Percentiles rank a stretch among this genome's conserved stretches.
Conservation (phyloP, 2,888 invertebrate species). For the Cryptocephalus primarius region DNA sequence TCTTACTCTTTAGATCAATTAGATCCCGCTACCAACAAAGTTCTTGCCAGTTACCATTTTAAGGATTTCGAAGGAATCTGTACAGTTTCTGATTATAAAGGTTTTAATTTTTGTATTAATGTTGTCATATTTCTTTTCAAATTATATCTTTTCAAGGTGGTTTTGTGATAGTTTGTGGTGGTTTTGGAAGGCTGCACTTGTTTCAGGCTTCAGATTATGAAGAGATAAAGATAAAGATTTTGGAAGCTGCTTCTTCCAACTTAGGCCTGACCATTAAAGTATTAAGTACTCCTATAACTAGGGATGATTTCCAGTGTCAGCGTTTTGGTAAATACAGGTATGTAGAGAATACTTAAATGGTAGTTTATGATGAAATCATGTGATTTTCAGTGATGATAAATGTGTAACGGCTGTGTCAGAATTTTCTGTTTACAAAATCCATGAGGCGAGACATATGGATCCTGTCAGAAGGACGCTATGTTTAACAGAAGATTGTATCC, state of each 20-base stretch:
- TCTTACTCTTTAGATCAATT: conserved; percentile 85
- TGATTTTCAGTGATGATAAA: conserved; percentile 68
- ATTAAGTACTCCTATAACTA: conserved; percentile 61
- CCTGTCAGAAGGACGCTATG: conserved; percentile 83
- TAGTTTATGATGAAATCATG: neutral
- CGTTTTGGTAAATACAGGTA: conserved; percentile 89
- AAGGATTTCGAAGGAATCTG: conserved; percentile 76
- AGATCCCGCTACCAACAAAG: conserved; percentile 73
- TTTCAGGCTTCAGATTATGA: conserved; percentile 80
- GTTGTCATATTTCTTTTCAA: neutral
- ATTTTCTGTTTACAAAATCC: conserved; percentile 89
- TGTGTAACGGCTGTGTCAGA: conserved; percentile 94
- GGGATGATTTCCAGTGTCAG: conserved; percentile 78
- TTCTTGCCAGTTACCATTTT: conserved; percentile 74
- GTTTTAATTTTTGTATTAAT: conserved; percentile 13
- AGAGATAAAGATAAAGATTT: conserved; percentile 76
- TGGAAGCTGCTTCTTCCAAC: conserved; percentile 70
- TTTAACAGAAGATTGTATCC: conserved; percentile 86
- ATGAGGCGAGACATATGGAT: conserved; percentile 69
- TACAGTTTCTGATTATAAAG: conserved; percentile 79
- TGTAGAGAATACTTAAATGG: neutral
- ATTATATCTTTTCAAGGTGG: conserved; percentile 43
- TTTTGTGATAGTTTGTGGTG: conserved; percentile 83
- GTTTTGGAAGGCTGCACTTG: conserved; percentile 82
- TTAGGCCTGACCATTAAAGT: conserved; percentile 78